phyloP scores from a whole-genome alignment of 2,113 vertebrate genomes.

The Phasianus colchicus region DNA sequence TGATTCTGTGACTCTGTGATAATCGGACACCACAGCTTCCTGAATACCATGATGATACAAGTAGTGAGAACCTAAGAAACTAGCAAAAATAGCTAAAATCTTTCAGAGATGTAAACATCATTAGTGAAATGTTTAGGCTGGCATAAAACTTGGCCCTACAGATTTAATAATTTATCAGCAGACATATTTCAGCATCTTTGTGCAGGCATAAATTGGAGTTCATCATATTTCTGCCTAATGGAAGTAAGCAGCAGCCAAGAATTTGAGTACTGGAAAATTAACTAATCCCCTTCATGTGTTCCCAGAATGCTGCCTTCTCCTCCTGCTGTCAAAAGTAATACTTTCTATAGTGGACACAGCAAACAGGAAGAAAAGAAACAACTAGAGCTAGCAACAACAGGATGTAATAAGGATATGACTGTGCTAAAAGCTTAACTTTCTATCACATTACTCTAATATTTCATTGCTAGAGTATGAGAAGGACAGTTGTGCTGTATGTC shows the following conservation, averaged over 20 bases:
- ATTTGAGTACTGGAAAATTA: constrained; percentile 21
- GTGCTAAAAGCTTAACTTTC: background rate
- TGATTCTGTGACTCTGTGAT: too few species aligned
- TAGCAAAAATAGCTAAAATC: background rate
- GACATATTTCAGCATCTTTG: constrained; percentile 31
- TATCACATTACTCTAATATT: background rate
- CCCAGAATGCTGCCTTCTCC: background rate
- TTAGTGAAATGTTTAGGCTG: background rate
- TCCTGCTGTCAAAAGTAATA: background rate
- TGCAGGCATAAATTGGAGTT: background rate
- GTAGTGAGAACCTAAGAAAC: background rate
- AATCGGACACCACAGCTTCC: background rate
- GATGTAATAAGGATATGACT: background rate
- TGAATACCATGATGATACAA: background rate
- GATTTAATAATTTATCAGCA: background rate
- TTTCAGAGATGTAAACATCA: background rate
- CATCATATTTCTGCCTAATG: constrained; percentile 11
- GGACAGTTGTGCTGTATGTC: background rate
- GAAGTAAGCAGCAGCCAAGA: constrained; percentile 39
- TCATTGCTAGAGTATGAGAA: background rate
- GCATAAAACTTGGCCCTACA: background rate
- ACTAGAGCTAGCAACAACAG: background rate
- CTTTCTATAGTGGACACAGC: background rate
- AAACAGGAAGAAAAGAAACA: background rate
- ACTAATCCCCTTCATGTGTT: background rate